phyloP scores from a whole-genome alignment of 2,797 vertebrate genomes.

The Champsocephalus gunnari region DNA sequence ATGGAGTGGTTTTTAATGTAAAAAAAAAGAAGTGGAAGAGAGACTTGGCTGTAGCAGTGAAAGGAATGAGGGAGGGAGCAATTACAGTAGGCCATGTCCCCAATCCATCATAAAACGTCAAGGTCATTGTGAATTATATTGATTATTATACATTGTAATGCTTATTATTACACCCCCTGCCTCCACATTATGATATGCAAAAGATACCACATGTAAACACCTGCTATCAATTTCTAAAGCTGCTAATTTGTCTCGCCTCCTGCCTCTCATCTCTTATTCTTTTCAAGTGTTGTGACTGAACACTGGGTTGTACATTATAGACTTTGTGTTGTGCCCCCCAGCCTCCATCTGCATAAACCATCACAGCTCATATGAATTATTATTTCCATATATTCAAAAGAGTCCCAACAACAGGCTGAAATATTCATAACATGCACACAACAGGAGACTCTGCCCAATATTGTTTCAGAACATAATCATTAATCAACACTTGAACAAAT shows the following conservation, averaged over 20 bases:
- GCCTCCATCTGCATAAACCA: slow-evolving; percentile 74
- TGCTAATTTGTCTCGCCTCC: slow-evolving; percentile 71
- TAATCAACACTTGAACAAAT: slow-evolving; percentile 9
- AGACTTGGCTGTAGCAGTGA: slow-evolving; percentile 48
- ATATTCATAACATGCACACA: slow-evolving; percentile 24
- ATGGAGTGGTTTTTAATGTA: slow-evolving; percentile 90
- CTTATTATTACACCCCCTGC: slow-evolving; percentile 67
- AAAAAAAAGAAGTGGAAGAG: slow-evolving; percentile 26
- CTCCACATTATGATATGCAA: slow-evolving; percentile 75
- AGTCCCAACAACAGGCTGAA: slow-evolving; percentile 18
- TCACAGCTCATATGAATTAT: slow-evolving; percentile 57
- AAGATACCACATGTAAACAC: slow-evolving; percentile 78
- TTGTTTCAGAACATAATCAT: slow-evolving; percentile 28
- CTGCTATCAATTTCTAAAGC: slow-evolving; percentile 80
- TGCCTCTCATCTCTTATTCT: slow-evolving; percentile 63
- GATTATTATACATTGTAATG: slow-evolving; percentile 77
- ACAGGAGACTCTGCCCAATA: slow-evolving; percentile 12
- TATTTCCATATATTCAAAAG: slow-evolving; percentile 74
- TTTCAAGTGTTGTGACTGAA: slow-evolving; percentile 61
- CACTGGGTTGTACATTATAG: slow-evolving; percentile 54
- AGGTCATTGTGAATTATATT: slow-evolving; percentile 79
- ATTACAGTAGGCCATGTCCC: slow-evolving; percentile 81
- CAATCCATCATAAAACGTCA: slow-evolving; percentile 83
- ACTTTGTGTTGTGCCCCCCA: slow-evolving; percentile 50
- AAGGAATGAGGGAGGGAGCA: slow-evolving; percentile 54